Base-by-base conservation (phyloP, 2,888 invertebrate genomes). In the Pseudanteris insignis region DNA sequence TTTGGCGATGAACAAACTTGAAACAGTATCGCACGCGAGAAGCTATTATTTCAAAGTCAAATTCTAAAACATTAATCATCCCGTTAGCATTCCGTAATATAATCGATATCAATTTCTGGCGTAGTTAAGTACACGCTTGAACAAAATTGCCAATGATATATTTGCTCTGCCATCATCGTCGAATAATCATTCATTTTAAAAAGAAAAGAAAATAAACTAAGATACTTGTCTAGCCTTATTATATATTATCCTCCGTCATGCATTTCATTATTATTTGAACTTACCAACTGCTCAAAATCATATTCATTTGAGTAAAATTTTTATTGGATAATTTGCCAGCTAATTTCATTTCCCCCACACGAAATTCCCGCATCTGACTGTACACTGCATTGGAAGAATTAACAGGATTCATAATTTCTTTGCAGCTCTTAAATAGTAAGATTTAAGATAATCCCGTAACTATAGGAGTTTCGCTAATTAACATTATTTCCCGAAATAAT, bases 41-140 rank as follows among this genome's bases (percentile, higher is more conserved):
- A 25, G 29, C 34, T 46, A 58, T 58, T 58, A 58, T 58, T 58
- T 58, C 50, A 46, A 50, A 50, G 50, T 50, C 50, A 51, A 58
- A 50, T 58, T 26, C 29, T 25, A 38, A 46, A 40, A 40, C 58
- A 58, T 58, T 58, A 58, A 58, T 58, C 50, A 58, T 46, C 34
- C 50, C 51, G 44, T 58, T 58, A 46, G 44, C 46, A 58, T 51
- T 46, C 46, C 30, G 43, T 46, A 58, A 58, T 58, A 58, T 58
- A 58, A 50, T 58, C 58, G 58, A 58, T 58, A 58, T 59, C 59
- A 59, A 59, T 59, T 51, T 47, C 59, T 51, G 32, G 46, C 51
- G 59, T 59, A 51, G 51, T 51, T 59, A 51, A 59, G 51, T 59
- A 51, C 40, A 51, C 59, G 51, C 40, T 47, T 26, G 25, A 41